Evolutionary conservation across 1,140 invertebrate genomes (phyloP), one percentile per base, ranked within the genome.

Genomic region (Antheraea pernyi): DNA sequence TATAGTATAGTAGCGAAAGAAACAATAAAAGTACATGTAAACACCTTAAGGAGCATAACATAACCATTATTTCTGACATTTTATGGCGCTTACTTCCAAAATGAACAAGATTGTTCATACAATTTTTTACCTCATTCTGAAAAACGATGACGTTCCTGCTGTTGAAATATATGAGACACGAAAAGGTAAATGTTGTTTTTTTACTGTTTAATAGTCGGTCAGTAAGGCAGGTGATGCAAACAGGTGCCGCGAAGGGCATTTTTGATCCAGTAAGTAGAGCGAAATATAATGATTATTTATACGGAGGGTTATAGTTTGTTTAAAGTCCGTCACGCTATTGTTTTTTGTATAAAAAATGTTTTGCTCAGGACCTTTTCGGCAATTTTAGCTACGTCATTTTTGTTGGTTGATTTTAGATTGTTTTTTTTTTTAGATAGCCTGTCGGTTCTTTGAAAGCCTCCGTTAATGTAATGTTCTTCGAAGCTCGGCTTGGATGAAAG

Each of bases 321-420:
- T 91, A 83, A 83, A 75, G 70, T 84, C 78, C 77, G 88, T 90
- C 84, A 88, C 84, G 86, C 82, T 84, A 75, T 81, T 79, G 72
- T 79, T 77, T 69, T 76, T n/a, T 73, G 73, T 76, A 79, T 78
- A 83, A 84, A 81, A 74, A 75, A 71, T 75, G 70, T 78, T 81
- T 79, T 68, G 65, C 70, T 67, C 19, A 19, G n/a, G 59, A 16
- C 48, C 53, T 37, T 59, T 74, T 81, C 72, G 79, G 80, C 82
- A 77, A 75, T 86, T 86, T 84, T 75, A 67, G 87, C 89, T 90
- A 90, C 88, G 88, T 90, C 88, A 91, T 87, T 89, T 81, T 74
- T 76, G 75, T 37, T 42, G 84, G 76, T 80, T 76, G 77, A 82
- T 89, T 89, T 86, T 82, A 88, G 77, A 89, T 90, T 87, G 78